Base-by-base conservation (phyloP, 2,888 invertebrate genomes). In the Oxytorus armatus region DNA sequence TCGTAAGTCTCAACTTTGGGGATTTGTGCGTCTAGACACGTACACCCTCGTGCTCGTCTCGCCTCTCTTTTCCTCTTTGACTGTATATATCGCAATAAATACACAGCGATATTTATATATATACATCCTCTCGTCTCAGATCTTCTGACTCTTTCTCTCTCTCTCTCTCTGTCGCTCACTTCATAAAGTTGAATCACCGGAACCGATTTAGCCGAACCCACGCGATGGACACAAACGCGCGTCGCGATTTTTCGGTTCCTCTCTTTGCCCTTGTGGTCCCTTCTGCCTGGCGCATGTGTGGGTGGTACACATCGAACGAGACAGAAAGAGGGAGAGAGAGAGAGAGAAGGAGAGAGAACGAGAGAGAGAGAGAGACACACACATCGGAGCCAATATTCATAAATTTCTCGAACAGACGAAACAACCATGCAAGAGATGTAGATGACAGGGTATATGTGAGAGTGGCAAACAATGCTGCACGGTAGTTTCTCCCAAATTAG, bases 11-110 rank as follows among this genome's bases (percentile, higher is more conserved):
- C 68, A 77, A 76, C 77, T 74, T 79, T 79, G 82, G n/a, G 86
- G 87, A 89, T 89, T 89, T 89, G 89, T 89, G 89, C 83, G 90
- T 89, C 89, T 89, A 89, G 89, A 90, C 89, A 90, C 89, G 84
- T 82, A 83, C 82, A 82, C 82, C 82, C 82, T 82, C 85, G 83
- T 74, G 77, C 81, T 75, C 77, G 78, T 69, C 84, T 65, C 80
- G 79, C 79, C 76, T 61, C 81, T 61, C 84, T 69, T 70, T 63
- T 77, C 57, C 44, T 36, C 65, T 61, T 66, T 55, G 33, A 51
- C 51, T 63, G 51, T 63, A 25, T 44, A 53, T 68, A 68, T 39
- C 29, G 42, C 25, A 11, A 53, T 53, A 16, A n/a, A 33, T 16
- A 49, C 33, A 65, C 18, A 7, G 18, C n/a, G n/a, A n/a, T n/a